These are phyloP conservation scores for Phasianus colchicus DNA, from an alignment of 2,113 vertebrate genomes.

Conservation along the genomic window DNA sequence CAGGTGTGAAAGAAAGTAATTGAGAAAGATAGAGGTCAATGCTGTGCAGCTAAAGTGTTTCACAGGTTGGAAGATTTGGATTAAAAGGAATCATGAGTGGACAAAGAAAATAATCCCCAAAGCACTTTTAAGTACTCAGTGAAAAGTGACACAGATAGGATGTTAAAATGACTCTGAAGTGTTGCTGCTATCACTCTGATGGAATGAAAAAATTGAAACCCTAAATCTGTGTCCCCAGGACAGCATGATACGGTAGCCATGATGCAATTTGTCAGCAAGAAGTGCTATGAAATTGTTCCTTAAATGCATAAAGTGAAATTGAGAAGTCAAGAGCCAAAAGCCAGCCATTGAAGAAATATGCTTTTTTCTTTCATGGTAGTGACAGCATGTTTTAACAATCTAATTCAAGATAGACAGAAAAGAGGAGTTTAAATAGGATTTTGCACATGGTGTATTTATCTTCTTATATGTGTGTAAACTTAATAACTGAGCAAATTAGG, in stretches of 20 bases:
- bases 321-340: background rate
- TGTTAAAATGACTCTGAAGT: constrained; percentile 19
- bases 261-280: background rate
- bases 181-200: background rate
- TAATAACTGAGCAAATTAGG: background rate
- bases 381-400: background rate
- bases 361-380: background rate
- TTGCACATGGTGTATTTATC: background rate
- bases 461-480: background rate
- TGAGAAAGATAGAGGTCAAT: constrained; percentile 6
- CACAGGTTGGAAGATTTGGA: constrained; percentile 7
- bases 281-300: background rate
- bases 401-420: background rate
- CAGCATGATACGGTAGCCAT: background rate
- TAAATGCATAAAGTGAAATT: background rate
- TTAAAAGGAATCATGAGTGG: background rate
- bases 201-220: background rate
- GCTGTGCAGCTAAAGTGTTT: constrained; percentile 1
- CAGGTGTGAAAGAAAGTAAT: background rate
- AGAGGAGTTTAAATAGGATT: background rate
- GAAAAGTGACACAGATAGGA: background rate
- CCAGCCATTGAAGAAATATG: background rate
- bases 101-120: constrained; percentile 53
- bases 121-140: constrained; percentile 23
- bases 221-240: background rate